Base-by-base conservation (phyloP, 2,888 invertebrate genomes). In the Phortica okadai region DNA sequence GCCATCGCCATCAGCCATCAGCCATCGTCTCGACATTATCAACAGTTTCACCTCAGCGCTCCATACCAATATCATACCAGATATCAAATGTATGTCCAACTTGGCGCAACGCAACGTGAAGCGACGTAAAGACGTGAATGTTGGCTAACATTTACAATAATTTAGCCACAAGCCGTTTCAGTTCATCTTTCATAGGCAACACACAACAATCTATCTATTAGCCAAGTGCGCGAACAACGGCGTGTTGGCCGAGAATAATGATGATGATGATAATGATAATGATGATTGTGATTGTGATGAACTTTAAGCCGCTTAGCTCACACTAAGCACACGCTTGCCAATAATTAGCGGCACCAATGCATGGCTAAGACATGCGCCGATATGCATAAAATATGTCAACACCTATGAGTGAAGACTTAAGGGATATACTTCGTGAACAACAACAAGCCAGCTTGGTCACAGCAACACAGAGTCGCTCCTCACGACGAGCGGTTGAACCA, bases 331-430 rank as follows among this genome's bases (percentile, higher is more conserved):
- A 85, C 87, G 85, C 81, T 83, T 82, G 82, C 80, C 81, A 80
- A 70, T 74, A 42, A 70, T 16, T 14, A 44, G 70, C n/a, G 5
- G 69, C 44, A 42, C 25, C 62, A 7, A 42, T 74, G 74, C 54
- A 33, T 75, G 78, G 54, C 72, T 54, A 41, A 54, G 3, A 56
- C 56, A 25, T 79, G 85, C 21, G 21, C 81, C 87, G 87, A 84
- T 84, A 85, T 84, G 84, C 84, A 84, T 87, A 85, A 88, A 85
- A 85, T 88, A 87, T 85, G 85, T 85, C 85, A 85, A 88, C 85
- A 85, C 85, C 85, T 84, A 74, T 21, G 69, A 41, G 33, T 33
- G 33, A 70, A 83, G 64, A 79, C 77, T 78, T 83, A 80, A 50
- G 50, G 50, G 50, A 50, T 33, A 33, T 33, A 5, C 1, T 33